Conservation (phyloP, 2,113 vertebrate genomes). For the Solenodon paradoxus region DNA sequence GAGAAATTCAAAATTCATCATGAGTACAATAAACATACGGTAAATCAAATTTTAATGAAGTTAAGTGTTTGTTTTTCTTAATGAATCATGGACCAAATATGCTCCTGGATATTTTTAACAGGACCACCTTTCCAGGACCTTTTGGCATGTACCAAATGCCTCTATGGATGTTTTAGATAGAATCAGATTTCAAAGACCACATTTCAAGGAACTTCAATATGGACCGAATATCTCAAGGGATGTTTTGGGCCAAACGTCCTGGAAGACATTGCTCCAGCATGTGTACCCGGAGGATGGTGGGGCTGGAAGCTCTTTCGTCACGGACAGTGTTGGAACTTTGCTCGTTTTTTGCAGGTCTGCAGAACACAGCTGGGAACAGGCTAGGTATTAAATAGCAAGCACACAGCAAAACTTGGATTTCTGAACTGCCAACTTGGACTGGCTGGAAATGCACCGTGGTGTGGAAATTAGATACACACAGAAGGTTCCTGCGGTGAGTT, state of each 20-base stretch:
- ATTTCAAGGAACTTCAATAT: not conserved
- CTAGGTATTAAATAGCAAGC: not conserved
- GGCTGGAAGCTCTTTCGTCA: not conserved
- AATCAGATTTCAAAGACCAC: too few relatives aligned
- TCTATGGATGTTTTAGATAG: not conserved
- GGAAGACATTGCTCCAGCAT: fast-evolving
- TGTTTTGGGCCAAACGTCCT: not conserved
- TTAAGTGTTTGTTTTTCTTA: not conserved
- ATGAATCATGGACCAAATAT: not conserved
- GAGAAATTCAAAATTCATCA: not conserved
- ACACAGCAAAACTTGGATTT: not conserved
- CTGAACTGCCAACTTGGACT: constrained; percentile 15
- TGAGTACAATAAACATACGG: not conserved
- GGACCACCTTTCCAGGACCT: too few relatives aligned
- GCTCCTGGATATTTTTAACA: not conserved
- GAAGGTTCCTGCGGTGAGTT: not conserved
- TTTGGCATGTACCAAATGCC: too few relatives aligned
- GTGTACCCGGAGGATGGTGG: fast-evolving
- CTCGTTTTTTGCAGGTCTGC: not conserved
- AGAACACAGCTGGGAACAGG: not conserved
- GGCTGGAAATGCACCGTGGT: not conserved
- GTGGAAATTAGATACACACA: constrained; percentile 25
- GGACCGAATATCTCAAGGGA: not conserved
- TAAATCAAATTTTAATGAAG: not conserved
- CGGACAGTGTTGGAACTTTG: not conserved